These are phyloP conservation scores for Lithobates sylvaticus DNA, from an alignment of 2,797 vertebrate genomes.

Conservation along the genomic window DNA sequence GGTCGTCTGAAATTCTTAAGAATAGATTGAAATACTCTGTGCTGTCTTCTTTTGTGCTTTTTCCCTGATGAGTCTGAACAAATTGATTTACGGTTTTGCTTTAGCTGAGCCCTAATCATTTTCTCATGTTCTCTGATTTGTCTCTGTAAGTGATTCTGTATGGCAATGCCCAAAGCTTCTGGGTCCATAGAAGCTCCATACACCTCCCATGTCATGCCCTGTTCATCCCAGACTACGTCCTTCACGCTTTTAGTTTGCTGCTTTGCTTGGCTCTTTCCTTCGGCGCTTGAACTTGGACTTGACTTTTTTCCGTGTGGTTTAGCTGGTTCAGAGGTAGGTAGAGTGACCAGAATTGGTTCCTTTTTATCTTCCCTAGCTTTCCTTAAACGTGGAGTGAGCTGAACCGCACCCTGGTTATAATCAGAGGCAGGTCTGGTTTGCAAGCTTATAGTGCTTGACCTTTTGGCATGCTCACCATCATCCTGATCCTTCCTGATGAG, in stretches of 20 bases:
- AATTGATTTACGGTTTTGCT: conserved; percentile 86
- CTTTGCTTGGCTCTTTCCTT: conserved; percentile 69
- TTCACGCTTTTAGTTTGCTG: conserved; percentile 80
- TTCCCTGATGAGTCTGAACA: conserved; percentile 80
- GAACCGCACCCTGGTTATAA: conserved; percentile 59
- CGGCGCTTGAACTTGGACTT: conserved; percentile 66
- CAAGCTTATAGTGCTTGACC: conserved; percentile 54
- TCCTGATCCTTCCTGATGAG: conserved; percentile 61
- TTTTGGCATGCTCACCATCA: conserved; percentile 50
- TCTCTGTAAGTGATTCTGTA: conserved; percentile 96
- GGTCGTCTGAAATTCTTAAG: conserved; percentile 93
- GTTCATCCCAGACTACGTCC: conserved; percentile 96
- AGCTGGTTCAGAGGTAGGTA: conserved; percentile 66
- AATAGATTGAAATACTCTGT: conserved; percentile 90
- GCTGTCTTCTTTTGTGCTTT: conserved; percentile 91
- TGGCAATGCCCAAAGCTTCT: conserved; percentile 93
- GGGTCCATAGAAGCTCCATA: conserved; percentile 95
- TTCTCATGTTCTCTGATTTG: conserved; percentile 96
- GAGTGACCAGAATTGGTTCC: conserved; percentile 63
- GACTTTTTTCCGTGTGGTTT: conserved; percentile 69
- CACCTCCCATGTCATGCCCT: conserved; percentile 99
- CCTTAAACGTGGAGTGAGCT: conserved; percentile 56
- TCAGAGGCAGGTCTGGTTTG: conserved; percentile 51
- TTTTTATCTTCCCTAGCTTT: conserved; percentile 66
- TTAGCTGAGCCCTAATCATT: conserved; percentile 80